phyloP scores from a whole-genome alignment of 1,140 invertebrate genomes.

The Geopemphigus sp. region DNA sequence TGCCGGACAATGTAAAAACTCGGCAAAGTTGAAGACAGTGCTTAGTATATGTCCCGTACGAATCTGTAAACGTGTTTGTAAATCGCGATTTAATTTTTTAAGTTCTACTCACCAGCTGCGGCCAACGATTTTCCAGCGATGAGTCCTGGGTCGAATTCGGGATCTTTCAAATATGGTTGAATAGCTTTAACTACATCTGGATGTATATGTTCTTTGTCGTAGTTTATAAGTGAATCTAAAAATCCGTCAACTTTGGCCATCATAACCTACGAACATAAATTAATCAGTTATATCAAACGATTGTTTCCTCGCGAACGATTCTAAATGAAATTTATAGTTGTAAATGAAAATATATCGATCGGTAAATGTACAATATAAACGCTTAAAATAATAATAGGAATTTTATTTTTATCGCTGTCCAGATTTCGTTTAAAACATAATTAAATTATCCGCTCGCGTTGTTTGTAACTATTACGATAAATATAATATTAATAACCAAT shows the following conservation, averaged over 20 bases:
- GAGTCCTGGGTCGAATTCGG: constrained; percentile 83
- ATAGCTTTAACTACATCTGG: constrained; percentile 75
- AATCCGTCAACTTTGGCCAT: constrained; percentile 86
- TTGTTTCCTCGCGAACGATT: too few relatives aligned
- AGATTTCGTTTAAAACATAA: neutral
- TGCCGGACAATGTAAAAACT: too few relatives aligned
- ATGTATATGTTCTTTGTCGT: constrained; percentile 93
- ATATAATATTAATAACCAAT: neutral
- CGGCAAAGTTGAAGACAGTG: too few relatives aligned
- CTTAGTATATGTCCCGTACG: too few relatives aligned
- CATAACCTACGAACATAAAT: constrained; percentile 58
- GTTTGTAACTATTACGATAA: too few relatives aligned
- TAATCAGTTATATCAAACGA: too few relatives aligned
- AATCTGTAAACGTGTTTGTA: too few relatives aligned
- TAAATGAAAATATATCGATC: too few relatives aligned
- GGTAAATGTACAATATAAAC: too few relatives aligned
- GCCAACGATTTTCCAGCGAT: constrained; percentile 83
- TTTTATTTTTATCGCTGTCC: neutral
- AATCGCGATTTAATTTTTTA: neutral
- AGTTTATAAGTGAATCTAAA: constrained; percentile 78
- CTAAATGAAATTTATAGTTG: too few relatives aligned
- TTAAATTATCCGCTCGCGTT: neutral
- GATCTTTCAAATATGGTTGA: constrained; percentile 59
- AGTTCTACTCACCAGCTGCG: constrained; percentile 67
- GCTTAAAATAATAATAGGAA: neutral